Base-by-base conservation (phyloP, 2,888 invertebrate species). In the Argyresthia albistria region DNA sequence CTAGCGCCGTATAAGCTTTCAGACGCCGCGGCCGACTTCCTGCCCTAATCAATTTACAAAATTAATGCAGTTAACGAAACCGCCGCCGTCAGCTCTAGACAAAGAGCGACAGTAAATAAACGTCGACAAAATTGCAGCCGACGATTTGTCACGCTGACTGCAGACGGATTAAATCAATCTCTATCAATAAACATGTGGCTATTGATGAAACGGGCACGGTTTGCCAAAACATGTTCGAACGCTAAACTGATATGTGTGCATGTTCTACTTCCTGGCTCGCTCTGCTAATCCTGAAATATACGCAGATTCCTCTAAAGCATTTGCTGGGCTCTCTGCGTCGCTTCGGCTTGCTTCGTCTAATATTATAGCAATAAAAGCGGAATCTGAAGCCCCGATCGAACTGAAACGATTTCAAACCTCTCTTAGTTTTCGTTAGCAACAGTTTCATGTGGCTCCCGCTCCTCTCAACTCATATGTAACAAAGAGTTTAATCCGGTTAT, bases 401-500 rank as follows among this genome's bases (percentile, higher is more conserved):
- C 43, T 43, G 48, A 14, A 46, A 53, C 42, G 42, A 25, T 52
- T 12, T 35, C 35, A 47, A 36, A 12, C 66, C 63, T 53, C 58
- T 69, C 62, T 67, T 73, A 66, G 67, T 66, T 74, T 75, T 66
- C 62, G 66, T 67, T 69, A 69, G 71, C 75, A 76, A 77, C 73
- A 77, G 43, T 36, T 43, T 36, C 25, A 42, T 35, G 15, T 35
- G 43, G 43, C 39, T 39, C 45, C 8, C 42, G 35, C 25, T 43
- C 51, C 72, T 77, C 77, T 71, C 74, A 71, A 72, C 71, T 77
- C 73, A 76, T 78, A 79, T 79, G 78, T 79, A 77, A 81, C 82
- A 83, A 81, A 78, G 80, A 80, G 73, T 79, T 82, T 83, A 84
- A 84, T 83, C 86, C 83, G 80, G 78, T 86, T 86, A 84, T 78